Base-by-base conservation (phyloP, 2,113 vertebrate species). In the Percopsis transmontana region DNA sequence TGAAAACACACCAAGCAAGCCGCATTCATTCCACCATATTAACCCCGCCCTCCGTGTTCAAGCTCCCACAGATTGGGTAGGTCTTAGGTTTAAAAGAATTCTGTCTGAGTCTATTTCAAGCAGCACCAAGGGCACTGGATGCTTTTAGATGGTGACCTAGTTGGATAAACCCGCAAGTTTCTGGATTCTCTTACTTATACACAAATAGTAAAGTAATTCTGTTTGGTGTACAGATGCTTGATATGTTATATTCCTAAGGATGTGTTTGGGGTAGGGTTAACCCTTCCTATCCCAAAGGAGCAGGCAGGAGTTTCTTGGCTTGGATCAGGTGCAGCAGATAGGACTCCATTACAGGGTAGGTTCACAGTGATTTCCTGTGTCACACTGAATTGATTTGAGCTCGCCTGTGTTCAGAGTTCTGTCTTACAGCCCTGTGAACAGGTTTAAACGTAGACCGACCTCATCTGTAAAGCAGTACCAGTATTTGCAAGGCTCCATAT, bases 121-220 rank as follows among this genome's bases (percentile, higher is more conserved):
- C 84, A 81, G 58, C 88, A 91, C 90, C 87, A 79, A 85, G 85
- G 89, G 90, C 90, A 90, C 83, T 75, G 82, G 75, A 86, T 83
- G 77, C 66, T 75, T 91, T 91, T 86, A 87, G 80, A 89, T 83
- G 81, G 73, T 86, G 88, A 90, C 90, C 90, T 90, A 91, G 72
- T 91, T 90, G 87, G 85, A 89, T 85, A 83, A 82, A 84, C 79
- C 85, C 61, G 70, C 50, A 61, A 85, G 70, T 82, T 89, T 88
- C 79, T 83, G 70, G 76, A 76, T 84, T 74, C 82, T 83, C 66
- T 79, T 75, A 56, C 70, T 76, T 91, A 83, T 73, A 82, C 83
- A 76, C 78, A 59, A 70, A 69, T 15, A 62, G 39, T 51, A 80
- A 69, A 69, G 16, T 2, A 14, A 68, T 54, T 33, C 23, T 58